Conservation (phyloP, 2,888 invertebrate genomes). For the Pseudococcus longispinus region DNA sequence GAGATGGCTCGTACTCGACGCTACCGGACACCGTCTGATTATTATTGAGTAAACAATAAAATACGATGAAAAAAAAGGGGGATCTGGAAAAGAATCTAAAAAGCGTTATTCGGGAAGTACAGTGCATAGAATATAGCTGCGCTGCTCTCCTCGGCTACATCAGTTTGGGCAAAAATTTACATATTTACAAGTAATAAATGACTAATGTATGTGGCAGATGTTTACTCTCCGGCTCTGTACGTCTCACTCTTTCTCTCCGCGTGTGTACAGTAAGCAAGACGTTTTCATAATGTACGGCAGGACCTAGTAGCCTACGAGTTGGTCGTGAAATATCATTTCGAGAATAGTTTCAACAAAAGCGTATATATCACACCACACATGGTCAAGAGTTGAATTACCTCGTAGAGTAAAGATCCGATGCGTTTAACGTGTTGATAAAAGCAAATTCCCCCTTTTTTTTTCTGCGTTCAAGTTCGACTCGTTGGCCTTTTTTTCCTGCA, state of each 20-base stretch:
- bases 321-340: constrained; percentile 29
- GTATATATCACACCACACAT: background rate
- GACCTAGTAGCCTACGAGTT: background rate
- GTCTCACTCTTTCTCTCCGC: background rate
- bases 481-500: background rate
- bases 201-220: constrained; percentile 52
- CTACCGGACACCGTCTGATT: constrained; percentile 56
- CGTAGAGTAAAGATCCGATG: background rate
- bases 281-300: constrained; percentile 20
- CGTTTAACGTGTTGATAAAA: background rate
- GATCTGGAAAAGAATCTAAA: constrained; percentile 35
- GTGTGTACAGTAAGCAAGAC: background rate
- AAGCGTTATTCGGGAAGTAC: background rate
- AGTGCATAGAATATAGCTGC: background rate
- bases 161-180: constrained; percentile 50
- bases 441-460: background rate
- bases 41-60: constrained; percentile 54
- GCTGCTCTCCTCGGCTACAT: background rate
- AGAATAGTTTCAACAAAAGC: background rate
- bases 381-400: constrained; percentile 39
- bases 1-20: constrained; percentile 47
- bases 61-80: background rate
- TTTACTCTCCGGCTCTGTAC: constrained; percentile 39
- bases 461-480: background rate
- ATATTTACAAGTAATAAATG: constrained; percentile 53